Conservation (phyloP, 2,888 invertebrate species). For the Epiblema foenella region DNA sequence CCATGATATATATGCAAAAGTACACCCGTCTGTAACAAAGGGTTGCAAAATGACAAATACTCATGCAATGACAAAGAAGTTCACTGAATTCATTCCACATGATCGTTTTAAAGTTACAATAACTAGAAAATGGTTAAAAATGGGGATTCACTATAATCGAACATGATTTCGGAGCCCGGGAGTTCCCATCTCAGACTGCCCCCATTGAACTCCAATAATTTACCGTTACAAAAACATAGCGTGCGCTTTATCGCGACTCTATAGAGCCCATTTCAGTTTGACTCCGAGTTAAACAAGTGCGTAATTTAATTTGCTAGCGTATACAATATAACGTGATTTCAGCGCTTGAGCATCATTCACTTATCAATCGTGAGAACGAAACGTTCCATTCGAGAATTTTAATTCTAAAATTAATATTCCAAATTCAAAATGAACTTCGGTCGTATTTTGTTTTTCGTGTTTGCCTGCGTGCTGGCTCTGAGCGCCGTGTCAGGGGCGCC, state of each 20-base stretch:
- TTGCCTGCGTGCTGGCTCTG: conserved; percentile 58
- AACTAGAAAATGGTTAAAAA: not conserved
- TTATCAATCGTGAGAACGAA: conserved; percentile 22
- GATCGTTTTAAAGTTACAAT: not conserved
- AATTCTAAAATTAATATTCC: conserved; percentile 17
- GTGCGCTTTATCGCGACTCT: not conserved
- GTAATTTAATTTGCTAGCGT: conserved; percentile 4
- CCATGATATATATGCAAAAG: too few species aligned
- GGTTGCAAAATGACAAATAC: too few species aligned
- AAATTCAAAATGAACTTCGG: conserved; percentile 61
- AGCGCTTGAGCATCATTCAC: conserved; percentile 35
- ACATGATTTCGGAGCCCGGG: conserved; percentile 11
- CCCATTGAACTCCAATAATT: conserved; percentile 9
- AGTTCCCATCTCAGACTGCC: conserved; percentile 32
- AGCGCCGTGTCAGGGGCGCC: conserved; percentile 53
- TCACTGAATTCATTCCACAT: not conserved
- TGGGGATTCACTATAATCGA: conserved; percentile 35
- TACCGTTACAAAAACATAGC: not conserved
- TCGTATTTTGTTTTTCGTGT: conserved; percentile 59
- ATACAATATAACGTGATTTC: conserved; percentile 27
- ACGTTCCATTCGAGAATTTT: conserved; percentile 16
- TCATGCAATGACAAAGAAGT: not conserved
- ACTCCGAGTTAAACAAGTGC: not conserved
- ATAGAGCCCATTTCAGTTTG: conserved; percentile 13
- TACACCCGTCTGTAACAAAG: too few species aligned